Conservation (phyloP, 2,797 vertebrate genomes). For the Phyllotis vaccarum region DNA sequence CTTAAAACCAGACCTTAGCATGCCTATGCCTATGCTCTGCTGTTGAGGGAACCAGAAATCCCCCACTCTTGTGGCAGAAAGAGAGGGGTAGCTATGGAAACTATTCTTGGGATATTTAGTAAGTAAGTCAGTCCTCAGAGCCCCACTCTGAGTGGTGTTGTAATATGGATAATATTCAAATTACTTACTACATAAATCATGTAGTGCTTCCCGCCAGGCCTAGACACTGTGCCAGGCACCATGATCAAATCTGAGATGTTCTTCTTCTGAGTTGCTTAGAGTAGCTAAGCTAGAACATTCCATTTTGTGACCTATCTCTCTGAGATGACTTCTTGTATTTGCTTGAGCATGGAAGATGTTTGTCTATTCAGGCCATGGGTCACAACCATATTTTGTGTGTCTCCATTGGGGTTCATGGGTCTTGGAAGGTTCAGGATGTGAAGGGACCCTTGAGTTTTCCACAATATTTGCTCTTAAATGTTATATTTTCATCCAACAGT, state of each 20-base stretch:
- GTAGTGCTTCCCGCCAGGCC: background rate
- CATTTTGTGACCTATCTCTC: background rate
- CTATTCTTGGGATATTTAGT: background rate
- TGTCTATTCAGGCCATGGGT: background rate
- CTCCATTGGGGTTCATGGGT: background rate
- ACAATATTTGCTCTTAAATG: background rate
- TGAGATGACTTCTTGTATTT: background rate
- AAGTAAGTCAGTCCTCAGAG: background rate
- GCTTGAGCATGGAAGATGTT: background rate
- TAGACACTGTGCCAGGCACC: background rate
- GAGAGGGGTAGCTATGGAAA: background rate
- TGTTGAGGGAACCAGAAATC: background rate
- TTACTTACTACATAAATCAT: conserved; percentile 1
- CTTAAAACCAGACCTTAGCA: background rate
- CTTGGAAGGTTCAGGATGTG: background rate
- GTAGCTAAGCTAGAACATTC: background rate
- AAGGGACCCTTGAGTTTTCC: background rate
- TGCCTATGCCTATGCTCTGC: background rate
- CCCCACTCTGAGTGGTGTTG: background rate
- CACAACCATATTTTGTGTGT: background rate
- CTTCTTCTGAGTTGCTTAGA: background rate
- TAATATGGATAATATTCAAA: conserved; percentile 9
- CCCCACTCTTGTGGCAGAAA: background rate
- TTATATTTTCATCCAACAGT: background rate
- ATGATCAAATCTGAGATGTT: background rate